A percentile compares a stretch with the other conserved stretches of the same genome.
Conservation (phyloP, 2,797 vertebrate genomes). For the Rousettus madagascariensis region DNA sequence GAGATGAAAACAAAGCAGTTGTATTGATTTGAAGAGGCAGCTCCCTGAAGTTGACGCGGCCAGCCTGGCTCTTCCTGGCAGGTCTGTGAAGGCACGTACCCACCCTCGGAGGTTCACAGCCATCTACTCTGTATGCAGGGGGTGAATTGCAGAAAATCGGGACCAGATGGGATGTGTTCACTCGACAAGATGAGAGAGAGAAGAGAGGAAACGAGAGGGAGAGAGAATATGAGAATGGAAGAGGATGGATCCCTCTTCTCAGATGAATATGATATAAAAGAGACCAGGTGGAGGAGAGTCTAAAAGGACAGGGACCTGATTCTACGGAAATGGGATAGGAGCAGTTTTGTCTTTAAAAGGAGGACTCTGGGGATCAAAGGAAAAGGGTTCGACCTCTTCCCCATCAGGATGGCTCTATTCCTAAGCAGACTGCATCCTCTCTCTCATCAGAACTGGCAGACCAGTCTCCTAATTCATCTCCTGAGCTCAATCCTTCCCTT, state of each 20-base stretch:
- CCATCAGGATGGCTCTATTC: background rate
- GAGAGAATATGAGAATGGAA: background rate
- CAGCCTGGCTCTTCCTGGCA: background rate
- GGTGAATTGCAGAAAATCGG: background rate
- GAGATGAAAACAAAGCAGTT: slow-evolving; percentile 14
- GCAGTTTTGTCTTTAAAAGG: background rate
- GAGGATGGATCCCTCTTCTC: background rate
- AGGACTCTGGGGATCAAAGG: background rate
- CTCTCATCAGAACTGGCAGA: background rate
- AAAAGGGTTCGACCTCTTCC: background rate
- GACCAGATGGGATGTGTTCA: background rate
- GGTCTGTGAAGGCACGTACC: background rate
- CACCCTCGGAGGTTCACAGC: background rate
- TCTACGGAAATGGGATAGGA: background rate
- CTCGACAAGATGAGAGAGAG: background rate
- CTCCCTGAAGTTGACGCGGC: background rate
- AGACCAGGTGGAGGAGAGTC: background rate
- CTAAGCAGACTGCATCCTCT: background rate
- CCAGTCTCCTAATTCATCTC: background rate
- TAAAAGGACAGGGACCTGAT: background rate
- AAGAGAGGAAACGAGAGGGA: background rate
- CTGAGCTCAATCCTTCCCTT: background rate
- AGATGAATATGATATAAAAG: background rate
- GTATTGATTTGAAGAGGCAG: slow-evolving; percentile 54
- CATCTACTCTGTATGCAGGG: background rate